Evolutionary conservation across 2,888 invertebrate species (phyloP), one percentile per base, ranked within the genome.

Genomic region (Diarsia rubi): DNA sequence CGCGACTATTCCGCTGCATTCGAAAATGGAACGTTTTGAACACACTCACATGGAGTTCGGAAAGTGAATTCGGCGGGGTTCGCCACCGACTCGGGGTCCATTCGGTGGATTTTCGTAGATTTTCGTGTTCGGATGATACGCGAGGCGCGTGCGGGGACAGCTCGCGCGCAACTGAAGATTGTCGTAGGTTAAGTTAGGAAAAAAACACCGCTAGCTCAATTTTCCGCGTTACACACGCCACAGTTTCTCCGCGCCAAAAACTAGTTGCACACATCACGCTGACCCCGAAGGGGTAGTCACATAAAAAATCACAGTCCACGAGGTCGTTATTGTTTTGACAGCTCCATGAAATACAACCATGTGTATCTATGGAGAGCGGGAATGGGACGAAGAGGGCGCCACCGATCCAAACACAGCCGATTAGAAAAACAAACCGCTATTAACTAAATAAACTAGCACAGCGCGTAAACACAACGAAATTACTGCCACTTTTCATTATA

Each of bases 401-500:
- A 93, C 92, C 54, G 75, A 72, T 72, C 77, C 47, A 81, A 82
- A 88, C 84, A 74, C 69, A 81, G 78, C 79, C 85, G 87, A 89
- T 90, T 89, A 88, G 86, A 88, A 87, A 85, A 89, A 91, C 83
- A 89, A 87, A 86, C 87, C 90, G 88, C 91, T 89, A 91, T 90
- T 91, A 93, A 94, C 96, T 87, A 93, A 94, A 94, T 93, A 94
- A 95, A 95, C 96, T 94, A 95, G 95, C 95, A 94, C 95, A 95
- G 93, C 96, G 95, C 95, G 95, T 96, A 96, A 96, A 96, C 96
- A 96, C 96, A 93, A 94, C 95, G 93, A 96, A 96, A 94, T 96
- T 95, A 96, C 96, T 95, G 94, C 94, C 95, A 96, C 95, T 96
- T 96, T 96, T 96, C 96, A 96, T 96, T 95, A 95, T 95, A 95